A percentile compares a stretch with the other conserved stretches of the same genome.
Conservation (phyloP, 2,797 vertebrate genomes). For the Mus minutoides region DNA sequence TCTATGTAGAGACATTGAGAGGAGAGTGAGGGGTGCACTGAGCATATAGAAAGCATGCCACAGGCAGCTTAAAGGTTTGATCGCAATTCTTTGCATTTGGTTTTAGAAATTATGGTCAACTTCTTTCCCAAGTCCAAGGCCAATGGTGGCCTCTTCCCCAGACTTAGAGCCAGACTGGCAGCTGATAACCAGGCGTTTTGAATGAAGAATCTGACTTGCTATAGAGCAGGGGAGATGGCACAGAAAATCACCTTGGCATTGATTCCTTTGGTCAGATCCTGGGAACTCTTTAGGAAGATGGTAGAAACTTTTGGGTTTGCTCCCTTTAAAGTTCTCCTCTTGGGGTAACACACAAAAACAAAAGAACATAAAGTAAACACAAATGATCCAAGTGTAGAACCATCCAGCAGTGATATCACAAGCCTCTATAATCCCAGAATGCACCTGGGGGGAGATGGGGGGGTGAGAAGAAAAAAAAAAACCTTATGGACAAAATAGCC, state of each 20-base stretch:
- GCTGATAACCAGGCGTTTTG: neutral
- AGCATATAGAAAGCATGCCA: neutral
- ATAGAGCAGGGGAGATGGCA: neutral
- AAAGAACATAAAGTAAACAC: conserved; percentile 9
- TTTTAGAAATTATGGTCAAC: neutral
- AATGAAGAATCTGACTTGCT: neutral
- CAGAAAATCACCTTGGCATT: neutral
- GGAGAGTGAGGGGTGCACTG: neutral
- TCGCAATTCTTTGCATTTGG: neutral
- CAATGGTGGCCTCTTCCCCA: neutral
- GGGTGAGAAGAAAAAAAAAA: neutral
- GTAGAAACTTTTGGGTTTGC: neutral
- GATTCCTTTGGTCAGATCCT: neutral
- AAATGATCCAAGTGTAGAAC: neutral
- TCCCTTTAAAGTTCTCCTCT: neutral
- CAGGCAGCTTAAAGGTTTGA: neutral
- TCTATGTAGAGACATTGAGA: neutral
- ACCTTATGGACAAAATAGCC: neutral
- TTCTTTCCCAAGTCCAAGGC: neutral
- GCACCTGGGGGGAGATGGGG: neutral
- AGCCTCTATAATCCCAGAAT: neutral
- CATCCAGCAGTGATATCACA: too few relatives aligned
- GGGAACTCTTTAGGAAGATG: neutral
- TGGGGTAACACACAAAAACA: neutral
- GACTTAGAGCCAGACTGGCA: neutral